These are phyloP conservation scores for Grapholita molesta DNA, from an alignment of 1,140 invertebrate species.

Conservation along the genomic window DNA sequence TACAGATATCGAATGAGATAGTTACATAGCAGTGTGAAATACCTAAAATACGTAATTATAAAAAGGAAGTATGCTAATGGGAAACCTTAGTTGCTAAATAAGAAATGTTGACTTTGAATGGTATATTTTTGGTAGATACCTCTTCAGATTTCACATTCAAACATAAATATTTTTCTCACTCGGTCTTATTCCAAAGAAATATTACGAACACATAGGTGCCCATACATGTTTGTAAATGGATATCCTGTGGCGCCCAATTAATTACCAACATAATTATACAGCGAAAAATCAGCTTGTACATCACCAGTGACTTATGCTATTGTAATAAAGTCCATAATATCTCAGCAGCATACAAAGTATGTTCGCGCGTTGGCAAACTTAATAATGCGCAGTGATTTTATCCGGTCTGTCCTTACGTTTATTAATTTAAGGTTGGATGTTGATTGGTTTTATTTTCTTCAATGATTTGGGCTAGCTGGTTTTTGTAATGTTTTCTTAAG, in stretches of 20 bases:
- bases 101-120: background rate
- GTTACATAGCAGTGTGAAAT: no score
- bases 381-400: background rate
- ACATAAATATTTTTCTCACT: background rate
- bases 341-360: background rate
- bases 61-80: no score
- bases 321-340: conserved; percentile 5
- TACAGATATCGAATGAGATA: no score
- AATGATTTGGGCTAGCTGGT: conserved; percentile 10
- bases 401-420: background rate
- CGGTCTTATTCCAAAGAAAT: background rate
- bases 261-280: conserved; percentile 26
- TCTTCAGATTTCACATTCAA: background rate
- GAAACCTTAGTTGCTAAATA: background rate
- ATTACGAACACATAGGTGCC: background rate
- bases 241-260: conserved; percentile 37
- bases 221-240: conserved; percentile 31
- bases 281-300: conserved; percentile 16
- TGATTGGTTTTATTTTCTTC: background rate
- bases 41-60: no score
- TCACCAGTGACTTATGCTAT: background rate
- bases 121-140: background rate
- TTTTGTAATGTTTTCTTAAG: conserved; percentile 59
- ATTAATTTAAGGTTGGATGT: conserved; percentile 6
- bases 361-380: conserved; percentile 1